Conservation (phyloP, 2,888 invertebrate genomes). For the Harpalus rufipes region DNA sequence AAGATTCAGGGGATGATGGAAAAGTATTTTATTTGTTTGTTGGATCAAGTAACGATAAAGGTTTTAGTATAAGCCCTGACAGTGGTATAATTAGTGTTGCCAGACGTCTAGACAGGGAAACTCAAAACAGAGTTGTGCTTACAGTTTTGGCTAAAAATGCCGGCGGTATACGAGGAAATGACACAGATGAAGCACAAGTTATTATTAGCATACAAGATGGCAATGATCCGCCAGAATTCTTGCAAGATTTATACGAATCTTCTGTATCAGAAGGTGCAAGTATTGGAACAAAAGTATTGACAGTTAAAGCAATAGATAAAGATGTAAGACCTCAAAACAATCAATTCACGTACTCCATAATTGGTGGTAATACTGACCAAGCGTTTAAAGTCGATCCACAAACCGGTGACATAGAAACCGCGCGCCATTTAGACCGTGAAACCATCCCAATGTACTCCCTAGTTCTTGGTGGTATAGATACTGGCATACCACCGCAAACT, state of each 20-base stretch:
- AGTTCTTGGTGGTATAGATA: conserved; percentile 92
- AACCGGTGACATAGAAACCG: conserved; percentile 89
- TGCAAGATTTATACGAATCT: conserved; percentile 87
- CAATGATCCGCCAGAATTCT: conserved; percentile 96
- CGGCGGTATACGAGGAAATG: conserved; percentile 95
- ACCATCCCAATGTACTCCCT: conserved; percentile 86
- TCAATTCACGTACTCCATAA: conserved; percentile 93
- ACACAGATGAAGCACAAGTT: conserved; percentile 96
- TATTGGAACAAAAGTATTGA: conserved; percentile 86
- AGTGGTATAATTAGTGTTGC: conserved; percentile 92
- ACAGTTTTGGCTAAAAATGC: conserved; percentile 97
- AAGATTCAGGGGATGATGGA: conserved; percentile 92
- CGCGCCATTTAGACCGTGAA: conserved; percentile 89
- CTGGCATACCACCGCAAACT: conserved; percentile 93
- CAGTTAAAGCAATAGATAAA: conserved; percentile 93
- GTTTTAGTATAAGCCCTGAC: conserved; percentile 91
- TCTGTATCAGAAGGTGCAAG: conserved; percentile 89
- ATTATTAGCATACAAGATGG: conserved; percentile 96
- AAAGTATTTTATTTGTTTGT: conserved; percentile 94
- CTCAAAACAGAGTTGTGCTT: conserved; percentile 92
- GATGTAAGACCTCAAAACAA: conserved; percentile 95
- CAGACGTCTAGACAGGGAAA: conserved; percentile 90
- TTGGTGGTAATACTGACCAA: conserved; percentile 90
- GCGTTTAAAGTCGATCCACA: conserved; percentile 93
- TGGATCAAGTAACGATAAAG: conserved; percentile 94